phyloP scores from a whole-genome alignment of 2,888 invertebrate genomes.

The Apodemia hepburni region DNA sequence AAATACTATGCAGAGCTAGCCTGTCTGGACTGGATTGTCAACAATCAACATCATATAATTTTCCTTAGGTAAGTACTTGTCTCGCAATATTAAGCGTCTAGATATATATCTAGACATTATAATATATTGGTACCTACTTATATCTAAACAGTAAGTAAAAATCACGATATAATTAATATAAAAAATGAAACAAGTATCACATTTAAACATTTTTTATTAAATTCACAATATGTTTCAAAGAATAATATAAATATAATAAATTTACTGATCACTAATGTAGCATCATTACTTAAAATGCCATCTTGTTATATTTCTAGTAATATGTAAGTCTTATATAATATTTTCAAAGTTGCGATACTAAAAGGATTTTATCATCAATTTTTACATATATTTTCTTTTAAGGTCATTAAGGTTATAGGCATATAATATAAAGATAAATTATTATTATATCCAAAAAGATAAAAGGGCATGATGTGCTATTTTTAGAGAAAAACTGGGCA shows the following conservation, averaged over 20 bases:
- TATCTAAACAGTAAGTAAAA: too few relatives aligned
- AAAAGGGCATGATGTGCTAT: slow-evolving; percentile 13
- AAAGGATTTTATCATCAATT: slow-evolving; percentile 11
- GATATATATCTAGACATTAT: neutral
- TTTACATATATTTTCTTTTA: slow-evolving; percentile 12
- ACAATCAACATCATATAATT: too few relatives aligned
- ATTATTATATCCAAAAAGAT: slow-evolving; percentile 3
- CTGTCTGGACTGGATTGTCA: too few relatives aligned
- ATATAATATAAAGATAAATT: neutral
- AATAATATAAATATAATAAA: slow-evolving; percentile 78
- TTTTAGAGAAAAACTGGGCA: neutral
- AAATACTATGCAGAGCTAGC: too few relatives aligned
- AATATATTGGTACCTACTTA: too few relatives aligned
- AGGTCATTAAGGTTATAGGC: neutral
- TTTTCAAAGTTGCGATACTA: slow-evolving; percentile 15
- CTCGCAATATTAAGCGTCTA: neutral
- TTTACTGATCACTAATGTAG: slow-evolving; percentile 43
- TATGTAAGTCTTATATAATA: slow-evolving; percentile 11
- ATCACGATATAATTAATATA: neutral
- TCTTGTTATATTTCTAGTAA: slow-evolving; percentile 12
- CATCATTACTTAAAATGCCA: slow-evolving; percentile 47
- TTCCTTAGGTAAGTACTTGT: too few relatives aligned
- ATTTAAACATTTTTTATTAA: slow-evolving; percentile 74
- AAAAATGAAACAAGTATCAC: slow-evolving; percentile 57
- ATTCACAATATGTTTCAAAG: slow-evolving; percentile 78